A percentile compares a stretch with the other conserved stretches of the same genome.
These are phyloP conservation scores for Aeoliscus strigatus DNA, from an alignment of 2,797 vertebrate species.

Conservation along the genomic window DNA sequence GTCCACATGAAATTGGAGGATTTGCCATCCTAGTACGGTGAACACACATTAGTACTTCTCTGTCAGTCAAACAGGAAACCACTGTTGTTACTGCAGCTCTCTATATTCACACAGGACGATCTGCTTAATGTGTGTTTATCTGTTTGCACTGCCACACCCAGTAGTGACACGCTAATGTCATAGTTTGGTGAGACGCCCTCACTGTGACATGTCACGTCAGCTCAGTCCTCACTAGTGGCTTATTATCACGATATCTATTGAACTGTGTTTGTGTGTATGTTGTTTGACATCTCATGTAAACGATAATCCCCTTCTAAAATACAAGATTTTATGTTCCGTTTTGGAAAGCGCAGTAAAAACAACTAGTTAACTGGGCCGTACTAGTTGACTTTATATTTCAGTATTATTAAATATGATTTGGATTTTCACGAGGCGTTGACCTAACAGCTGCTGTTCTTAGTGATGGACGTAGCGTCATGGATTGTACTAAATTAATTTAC, in stretches of 20 bases:
- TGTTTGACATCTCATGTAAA: too few species aligned
- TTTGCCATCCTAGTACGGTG: conserved; percentile 20
- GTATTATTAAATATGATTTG: too few species aligned
- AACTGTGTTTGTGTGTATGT: conserved; percentile 19
- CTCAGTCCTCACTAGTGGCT: conserved; percentile 14
- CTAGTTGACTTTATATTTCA: too few species aligned
- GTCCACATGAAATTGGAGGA: too few species aligned
- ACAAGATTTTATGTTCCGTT: too few species aligned
- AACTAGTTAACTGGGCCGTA: too few species aligned
- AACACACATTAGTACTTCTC: conserved; percentile 8
- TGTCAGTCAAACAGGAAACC: conserved; percentile 7
- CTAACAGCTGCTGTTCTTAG: too few species aligned
- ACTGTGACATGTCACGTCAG: conserved; percentile 4
- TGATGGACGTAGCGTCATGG: too few species aligned
- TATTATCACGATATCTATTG: conserved; percentile 17
- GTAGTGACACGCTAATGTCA: conserved; percentile 3
- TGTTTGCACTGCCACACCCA: conserved; percentile 12
- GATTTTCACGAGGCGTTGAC: too few species aligned
- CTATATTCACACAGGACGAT: conserved; percentile 14
- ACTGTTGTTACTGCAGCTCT: conserved; percentile 19
- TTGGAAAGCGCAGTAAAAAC: too few species aligned
- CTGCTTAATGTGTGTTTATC: conserved; percentile 11
- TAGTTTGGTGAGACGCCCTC: not conserved
- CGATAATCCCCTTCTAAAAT: too few species aligned
- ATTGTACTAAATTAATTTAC: too few species aligned